phyloP scores from a whole-genome alignment of 2,113 vertebrate species.

The Anser brachyrhynchus region DNA sequence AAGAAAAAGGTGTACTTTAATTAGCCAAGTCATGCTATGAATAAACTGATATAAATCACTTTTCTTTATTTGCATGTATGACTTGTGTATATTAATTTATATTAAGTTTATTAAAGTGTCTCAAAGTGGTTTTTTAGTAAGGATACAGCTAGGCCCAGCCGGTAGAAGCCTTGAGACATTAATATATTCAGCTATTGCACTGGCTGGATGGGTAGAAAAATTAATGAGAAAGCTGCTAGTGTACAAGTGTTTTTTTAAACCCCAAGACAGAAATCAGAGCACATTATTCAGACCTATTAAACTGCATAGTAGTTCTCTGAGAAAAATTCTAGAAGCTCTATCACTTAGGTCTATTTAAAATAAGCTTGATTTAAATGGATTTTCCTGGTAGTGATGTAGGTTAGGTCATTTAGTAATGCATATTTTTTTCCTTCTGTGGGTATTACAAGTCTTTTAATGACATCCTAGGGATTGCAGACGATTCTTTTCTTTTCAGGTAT shows the following conservation, averaged over 20 bases:
- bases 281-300: not conserved
- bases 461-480: not conserved
- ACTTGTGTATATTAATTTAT: conserved; percentile 1
- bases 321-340: not conserved
- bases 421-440: not conserved
- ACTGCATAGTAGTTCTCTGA: not conserved
- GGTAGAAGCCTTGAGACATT: not conserved
- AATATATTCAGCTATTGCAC: not conserved
- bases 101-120: conserved; percentile 1
- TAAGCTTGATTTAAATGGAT: not conserved
- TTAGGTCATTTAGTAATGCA: not conserved
- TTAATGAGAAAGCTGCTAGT: not conserved
- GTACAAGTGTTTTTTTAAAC: not conserved
- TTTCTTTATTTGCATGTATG: conserved; percentile 38
- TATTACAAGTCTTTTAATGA: not conserved
- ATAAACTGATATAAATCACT: conserved; percentile 59
- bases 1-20: conserved; percentile 67
- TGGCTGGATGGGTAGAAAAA: not conserved
- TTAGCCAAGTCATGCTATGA: conserved; percentile 49
- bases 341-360: not conserved
- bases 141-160: not conserved
- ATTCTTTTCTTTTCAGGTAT: not conserved
- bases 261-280: not conserved
- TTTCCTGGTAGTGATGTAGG: not conserved
- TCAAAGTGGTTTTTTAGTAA: not conserved